Evolutionary conservation across 2,888 invertebrate species (phyloP), one percentile per base, ranked within the genome.

Genomic region (Gnatocerus cornutus): DNA sequence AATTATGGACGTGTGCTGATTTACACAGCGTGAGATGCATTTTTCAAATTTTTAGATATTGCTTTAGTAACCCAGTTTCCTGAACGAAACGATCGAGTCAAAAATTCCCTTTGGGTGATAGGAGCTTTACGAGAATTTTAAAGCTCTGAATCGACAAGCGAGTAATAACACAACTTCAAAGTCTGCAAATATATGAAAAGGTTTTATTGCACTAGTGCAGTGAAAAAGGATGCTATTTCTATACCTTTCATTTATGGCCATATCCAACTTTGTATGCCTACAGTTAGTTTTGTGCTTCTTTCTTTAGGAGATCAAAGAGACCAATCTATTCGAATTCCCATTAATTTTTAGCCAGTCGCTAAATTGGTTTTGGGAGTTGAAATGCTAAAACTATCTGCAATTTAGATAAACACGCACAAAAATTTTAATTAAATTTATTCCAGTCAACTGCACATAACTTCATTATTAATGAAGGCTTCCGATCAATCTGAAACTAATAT

Each of bases 1-100:
- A 33, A 59, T 59, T 45, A 46, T 46, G 46, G 45, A 7, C 33
- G 14, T 8, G 30, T 6, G 12, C 10, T 59, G 59, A 59, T 59
- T 59, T 59, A 59, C 45, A 43, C 33, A 12, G 9, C 27, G 45
- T 13, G 45, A 58, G 27, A 58, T 58, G 13, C 13, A 58, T 45
- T 43, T 43, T 45, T 41, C n/a, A 58, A 21, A 13, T 29, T 29
- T 29, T 27, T 12, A 13, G 14, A 53, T 53, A 53, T 53, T 16
- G 29, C 53, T 14, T 53, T 8, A 33, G 27, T 53, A 37, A 37
- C 53, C 12, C 8, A 37, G 14, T 53, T 53, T 53, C 13, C 33
- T 3, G 53, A n/a, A 13, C 29, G 29, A 12, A 13, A 52, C 30
- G 50, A 13, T 50, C 37, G 29, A 8, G 9, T 27, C 21, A 50